phyloP scores from a whole-genome alignment of 1,140 invertebrate genomes.

The Aphaenogaster rudis region DNA sequence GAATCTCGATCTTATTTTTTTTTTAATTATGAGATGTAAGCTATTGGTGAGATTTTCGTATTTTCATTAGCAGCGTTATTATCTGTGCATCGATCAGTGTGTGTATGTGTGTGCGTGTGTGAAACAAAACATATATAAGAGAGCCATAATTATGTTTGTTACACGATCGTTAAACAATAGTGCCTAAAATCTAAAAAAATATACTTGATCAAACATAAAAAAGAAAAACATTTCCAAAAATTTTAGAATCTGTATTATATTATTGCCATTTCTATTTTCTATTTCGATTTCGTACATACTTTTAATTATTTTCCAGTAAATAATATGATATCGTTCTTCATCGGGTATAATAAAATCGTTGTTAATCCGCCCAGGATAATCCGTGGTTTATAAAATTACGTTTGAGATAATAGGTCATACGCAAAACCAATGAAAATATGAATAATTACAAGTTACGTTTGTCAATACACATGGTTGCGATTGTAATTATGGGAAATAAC shows the following conservation, averaged over 20 bases:
- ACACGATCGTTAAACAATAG: not conserved
- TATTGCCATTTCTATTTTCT: not conserved
- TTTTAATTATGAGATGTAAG: conserved; percentile 12
- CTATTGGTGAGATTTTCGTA: not conserved
- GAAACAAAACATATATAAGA: not conserved
- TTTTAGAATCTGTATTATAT: not conserved
- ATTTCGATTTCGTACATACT: not conserved
- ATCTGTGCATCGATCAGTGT: not conserved
- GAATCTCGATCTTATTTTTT: not conserved
- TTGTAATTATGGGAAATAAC: conserved; percentile 51
- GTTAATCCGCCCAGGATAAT: conserved; percentile 34
- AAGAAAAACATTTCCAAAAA: not conserved
- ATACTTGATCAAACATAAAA: not conserved
- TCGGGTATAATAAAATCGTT: conserved; percentile 41
- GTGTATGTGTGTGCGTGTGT: not conserved
- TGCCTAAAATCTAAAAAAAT: not conserved
- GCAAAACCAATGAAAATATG: conserved; percentile 48
- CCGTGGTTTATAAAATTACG: conserved; percentile 57
- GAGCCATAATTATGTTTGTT: not conserved
- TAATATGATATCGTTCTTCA: conserved; percentile 33
- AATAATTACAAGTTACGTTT: conserved; percentile 63
- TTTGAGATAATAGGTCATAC: conserved; percentile 51
- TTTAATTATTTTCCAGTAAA: conserved; percentile 49
- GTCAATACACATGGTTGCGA: conserved; percentile 24
- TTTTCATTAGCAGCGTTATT: not conserved